Evolutionary conservation across 1,140 invertebrate species (phyloP), one percentile per base, ranked within the genome.

Genomic region (Zaprionus taronus): DNA sequence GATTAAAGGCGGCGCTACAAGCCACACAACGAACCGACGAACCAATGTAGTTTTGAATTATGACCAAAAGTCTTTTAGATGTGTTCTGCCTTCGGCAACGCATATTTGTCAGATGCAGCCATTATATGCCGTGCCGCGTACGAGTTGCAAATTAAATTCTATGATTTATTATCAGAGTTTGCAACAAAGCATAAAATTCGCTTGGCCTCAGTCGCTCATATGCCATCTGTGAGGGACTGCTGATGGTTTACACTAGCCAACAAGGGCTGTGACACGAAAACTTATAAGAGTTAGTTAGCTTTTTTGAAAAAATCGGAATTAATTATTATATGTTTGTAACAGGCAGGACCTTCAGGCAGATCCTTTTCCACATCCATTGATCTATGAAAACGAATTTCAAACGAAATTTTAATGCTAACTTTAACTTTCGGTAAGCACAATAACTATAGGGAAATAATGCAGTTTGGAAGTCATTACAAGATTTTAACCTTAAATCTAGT

Each of bases 161-260:
- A 82, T 90, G 82, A 90, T 90, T 90, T 90, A 90, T 90, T 90
- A 91, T 90, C 85, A 85, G 57, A 80, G 72, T 55, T 58, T 90
- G 79, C 85, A 90, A 90, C 85, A 90, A 90, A 90, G 85, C 85
- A 77, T 85, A 80, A 90, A 90, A 90, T 90, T 90, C 68, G 81
- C 80, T 87, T 80, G 83, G 83, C 80, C 77, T 55, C 62, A 67
- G 73, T 65, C 56, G 58, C 64, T 80, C 69, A 71, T 9, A 22
- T 51, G 20, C 28, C 24, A 64, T 44, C 5, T 69, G 65, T 12
- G 20, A 74, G 67, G 69, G 81, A n/a, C 55, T 65, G 55, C 31
- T 26, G 55, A 34, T 60, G 56, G 77, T 62, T 60, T 83, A 83
- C 83, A 87, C 83, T 89, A 58, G 22, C 9, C 68, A 64, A 64